A percentile compares a stretch with the other conserved stretches of the same genome.
These are phyloP conservation scores for Halictus rubicundus DNA, from an alignment of 1,140 invertebrate genomes.

Conservation along the genomic window DNA sequence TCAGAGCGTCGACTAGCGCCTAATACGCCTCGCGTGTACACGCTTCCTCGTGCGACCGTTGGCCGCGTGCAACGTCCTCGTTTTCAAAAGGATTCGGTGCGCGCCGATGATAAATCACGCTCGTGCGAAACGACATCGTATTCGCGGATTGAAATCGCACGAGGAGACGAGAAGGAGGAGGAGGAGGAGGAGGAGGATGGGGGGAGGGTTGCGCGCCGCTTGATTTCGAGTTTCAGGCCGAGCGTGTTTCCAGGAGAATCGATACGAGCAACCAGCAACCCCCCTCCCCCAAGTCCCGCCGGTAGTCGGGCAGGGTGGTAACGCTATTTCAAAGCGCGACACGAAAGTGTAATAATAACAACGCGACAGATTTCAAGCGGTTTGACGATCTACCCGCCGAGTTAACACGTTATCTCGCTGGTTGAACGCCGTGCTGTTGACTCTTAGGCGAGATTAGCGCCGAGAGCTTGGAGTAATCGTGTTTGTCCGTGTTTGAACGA, in stretches of 20 bases:
- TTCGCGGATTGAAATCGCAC: background rate
- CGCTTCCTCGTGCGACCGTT: conserved; percentile 18
- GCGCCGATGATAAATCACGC: background rate
- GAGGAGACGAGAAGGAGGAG: background rate
- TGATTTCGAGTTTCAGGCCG: conserved; percentile 37
- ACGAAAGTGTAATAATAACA: conserved; percentile 50
- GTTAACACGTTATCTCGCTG: no score
- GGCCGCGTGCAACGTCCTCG: conserved; percentile 12
- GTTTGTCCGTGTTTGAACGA: no score
- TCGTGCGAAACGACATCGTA: background rate
- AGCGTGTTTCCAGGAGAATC: conserved; percentile 38
- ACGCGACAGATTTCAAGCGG: background rate
- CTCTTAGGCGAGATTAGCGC: no score
- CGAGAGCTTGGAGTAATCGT: no score
- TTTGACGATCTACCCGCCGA: no score
- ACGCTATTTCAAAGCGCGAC: conserved; percentile 48
- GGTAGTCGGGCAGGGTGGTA: background rate
- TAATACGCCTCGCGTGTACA: conserved; percentile 17
- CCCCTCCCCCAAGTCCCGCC: background rate
- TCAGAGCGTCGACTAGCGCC: conserved; percentile 13
- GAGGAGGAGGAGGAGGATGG: background rate
- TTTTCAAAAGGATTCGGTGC: conserved; percentile 11
- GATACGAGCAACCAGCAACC: conserved; percentile 13
- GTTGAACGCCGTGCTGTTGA: no score
- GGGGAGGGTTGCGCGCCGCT: background rate